Conservation (phyloP, 2,797 vertebrate genomes). For the Chelon labrosus region DNA sequence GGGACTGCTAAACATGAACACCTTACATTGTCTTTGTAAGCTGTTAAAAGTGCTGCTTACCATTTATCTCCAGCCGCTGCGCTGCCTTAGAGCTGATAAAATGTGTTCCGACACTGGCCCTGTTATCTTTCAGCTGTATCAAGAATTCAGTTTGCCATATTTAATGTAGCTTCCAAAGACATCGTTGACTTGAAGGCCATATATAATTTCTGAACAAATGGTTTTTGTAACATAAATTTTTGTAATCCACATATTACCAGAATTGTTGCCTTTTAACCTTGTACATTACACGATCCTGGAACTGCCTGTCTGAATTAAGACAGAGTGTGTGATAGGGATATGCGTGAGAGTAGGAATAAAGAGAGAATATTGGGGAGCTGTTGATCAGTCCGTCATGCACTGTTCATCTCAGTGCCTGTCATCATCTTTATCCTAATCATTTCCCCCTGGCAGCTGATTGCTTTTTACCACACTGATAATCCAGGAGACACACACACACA, state of each 20-base stretch:
- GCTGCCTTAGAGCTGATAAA: not conserved
- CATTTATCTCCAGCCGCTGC: not conserved
- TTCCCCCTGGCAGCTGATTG: constrained; percentile 72
- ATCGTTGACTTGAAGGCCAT: not conserved
- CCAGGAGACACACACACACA: constrained; percentile 35
- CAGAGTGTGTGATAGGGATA: not conserved
- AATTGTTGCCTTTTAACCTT: not conserved
- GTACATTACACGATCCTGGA: not conserved
- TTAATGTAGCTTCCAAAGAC: not conserved
- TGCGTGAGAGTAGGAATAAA: constrained; percentile 16
- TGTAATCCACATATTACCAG: not conserved
- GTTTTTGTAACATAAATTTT: not conserved
- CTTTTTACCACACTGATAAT: constrained; percentile 68
- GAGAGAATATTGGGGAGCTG: constrained; percentile 15
- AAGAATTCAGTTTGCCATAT: not conserved
- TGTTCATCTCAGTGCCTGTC: constrained; percentile 64
- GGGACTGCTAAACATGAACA: not conserved
- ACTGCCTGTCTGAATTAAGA: not conserved
- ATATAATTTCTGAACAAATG: not conserved
- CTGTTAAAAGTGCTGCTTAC: not conserved
- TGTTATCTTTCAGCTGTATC: not conserved
- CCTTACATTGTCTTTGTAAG: not conserved
- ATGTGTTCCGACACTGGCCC: too few relatives aligned
- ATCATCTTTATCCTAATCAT: constrained; percentile 74
- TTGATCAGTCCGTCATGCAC: constrained; percentile 57